phyloP scores from a whole-genome alignment of 2,797 vertebrate genomes.

The Micrastur ruficollis region DNA sequence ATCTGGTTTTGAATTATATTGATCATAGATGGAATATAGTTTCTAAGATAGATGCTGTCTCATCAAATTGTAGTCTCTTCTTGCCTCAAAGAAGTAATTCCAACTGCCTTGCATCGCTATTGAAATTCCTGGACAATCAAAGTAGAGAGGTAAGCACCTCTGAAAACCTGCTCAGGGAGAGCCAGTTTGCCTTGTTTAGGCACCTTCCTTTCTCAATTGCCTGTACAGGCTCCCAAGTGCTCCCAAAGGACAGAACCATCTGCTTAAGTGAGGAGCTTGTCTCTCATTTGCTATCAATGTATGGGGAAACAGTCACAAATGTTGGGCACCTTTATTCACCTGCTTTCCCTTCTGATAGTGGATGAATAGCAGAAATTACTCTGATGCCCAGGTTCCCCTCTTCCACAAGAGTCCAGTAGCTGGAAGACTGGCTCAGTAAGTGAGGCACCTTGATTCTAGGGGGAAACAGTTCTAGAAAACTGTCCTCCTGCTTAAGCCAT shows the following conservation, averaged over 20 bases:
- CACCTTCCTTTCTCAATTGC: slow-evolving; percentile 12
- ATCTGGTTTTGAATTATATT: slow-evolving; percentile 34
- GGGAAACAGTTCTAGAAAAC: background rate
- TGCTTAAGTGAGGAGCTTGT: background rate
- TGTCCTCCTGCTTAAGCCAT: background rate
- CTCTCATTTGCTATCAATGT: background rate
- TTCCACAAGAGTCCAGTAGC: background rate
- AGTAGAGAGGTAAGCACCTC: background rate
- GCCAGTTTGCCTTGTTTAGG: background rate
- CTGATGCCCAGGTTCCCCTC: background rate
- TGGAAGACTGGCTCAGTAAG: background rate
- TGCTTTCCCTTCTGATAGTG: background rate
- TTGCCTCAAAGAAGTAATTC: background rate
- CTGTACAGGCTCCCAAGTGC: background rate
- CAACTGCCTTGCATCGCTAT: background rate
- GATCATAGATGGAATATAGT: slow-evolving; percentile 12
- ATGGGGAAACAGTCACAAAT: background rate
- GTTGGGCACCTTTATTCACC: background rate
- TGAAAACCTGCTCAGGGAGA: background rate
- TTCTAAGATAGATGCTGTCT: slow-evolving; percentile 17
- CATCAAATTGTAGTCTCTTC: slow-evolving; percentile 21
- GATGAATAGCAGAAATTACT: background rate
- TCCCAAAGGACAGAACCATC: slow-evolving; percentile 12
- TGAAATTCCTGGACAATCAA: background rate
- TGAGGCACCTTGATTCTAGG: background rate